Evolutionary conservation across 2,113 vertebrate genomes (phyloP).

Genomic region (Fukomys damarensis): DNA sequence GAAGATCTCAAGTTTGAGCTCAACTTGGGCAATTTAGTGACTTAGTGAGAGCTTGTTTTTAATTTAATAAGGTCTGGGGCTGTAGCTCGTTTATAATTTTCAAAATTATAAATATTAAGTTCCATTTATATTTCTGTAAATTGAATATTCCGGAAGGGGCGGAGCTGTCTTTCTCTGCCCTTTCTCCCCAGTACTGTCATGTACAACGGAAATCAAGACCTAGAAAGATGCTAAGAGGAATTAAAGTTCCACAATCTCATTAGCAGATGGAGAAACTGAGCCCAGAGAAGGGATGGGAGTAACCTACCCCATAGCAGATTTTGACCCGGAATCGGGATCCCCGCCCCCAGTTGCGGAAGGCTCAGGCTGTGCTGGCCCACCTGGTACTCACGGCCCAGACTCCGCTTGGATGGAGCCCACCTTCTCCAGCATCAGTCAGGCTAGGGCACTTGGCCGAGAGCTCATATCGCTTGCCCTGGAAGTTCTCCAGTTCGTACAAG

Average conservation of each 20-base stretch:
- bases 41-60: neutral
- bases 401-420: conserved; percentile 94
- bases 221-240: no score
- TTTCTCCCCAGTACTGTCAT: neutral
- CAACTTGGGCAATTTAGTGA: neutral
- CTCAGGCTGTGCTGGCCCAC: neutral
- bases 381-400: conserved; percentile 90
- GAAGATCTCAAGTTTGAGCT: neutral
- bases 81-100: neutral
- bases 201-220: no score
- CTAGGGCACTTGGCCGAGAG: conserved; percentile 91
- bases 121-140: neutral
- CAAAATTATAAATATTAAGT: neutral
- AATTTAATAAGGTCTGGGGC: neutral
- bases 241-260: neutral
- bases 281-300: neutral
- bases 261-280: neutral
- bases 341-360: neutral
- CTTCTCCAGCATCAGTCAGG: conserved; percentile 89
- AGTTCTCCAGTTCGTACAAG: conserved; percentile 91
- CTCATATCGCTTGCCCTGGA: conserved; percentile 91
- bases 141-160: neutral
- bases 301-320: no score
- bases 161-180: neutral
- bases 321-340: neutral